Conservation (phyloP, 2,113 vertebrate species). For the Turnix velox region DNA sequence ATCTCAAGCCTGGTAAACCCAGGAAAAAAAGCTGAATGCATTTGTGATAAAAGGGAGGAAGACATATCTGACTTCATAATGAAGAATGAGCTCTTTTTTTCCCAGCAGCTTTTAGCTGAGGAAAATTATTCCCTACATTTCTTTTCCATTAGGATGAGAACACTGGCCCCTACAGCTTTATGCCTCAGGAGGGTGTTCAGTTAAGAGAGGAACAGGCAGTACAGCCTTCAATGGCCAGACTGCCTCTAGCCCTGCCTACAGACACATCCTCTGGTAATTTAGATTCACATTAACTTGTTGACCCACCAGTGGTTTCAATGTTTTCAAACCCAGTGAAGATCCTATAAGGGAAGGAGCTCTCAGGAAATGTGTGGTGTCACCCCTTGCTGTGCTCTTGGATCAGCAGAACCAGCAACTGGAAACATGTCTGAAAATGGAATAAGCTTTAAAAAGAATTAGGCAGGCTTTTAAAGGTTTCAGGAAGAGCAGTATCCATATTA, state of each 20-base stretch:
- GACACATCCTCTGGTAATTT: neutral
- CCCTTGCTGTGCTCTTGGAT: neutral
- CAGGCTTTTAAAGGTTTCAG: neutral
- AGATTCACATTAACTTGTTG: neutral
- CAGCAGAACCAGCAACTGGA: neutral
- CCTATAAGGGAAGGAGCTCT: neutral
- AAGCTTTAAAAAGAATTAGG: neutral
- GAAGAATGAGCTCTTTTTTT: neutral
- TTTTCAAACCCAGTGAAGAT: neutral
- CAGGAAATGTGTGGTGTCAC: neutral
- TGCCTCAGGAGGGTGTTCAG: fast-evolving
- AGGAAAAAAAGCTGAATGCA: neutral
- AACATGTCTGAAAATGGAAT: neutral
- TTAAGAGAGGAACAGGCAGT: neutral
- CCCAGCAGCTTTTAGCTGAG: neutral
- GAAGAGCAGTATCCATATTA: neutral
- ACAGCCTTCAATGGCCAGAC: neutral
- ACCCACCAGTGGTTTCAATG: neutral
- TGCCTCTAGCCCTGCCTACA: neutral
- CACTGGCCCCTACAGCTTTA: neutral
- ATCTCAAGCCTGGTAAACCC: neutral
- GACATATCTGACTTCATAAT: neutral
- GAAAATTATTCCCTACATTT: neutral
- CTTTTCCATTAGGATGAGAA: neutral
- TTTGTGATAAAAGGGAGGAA: neutral